Conservation (phyloP, 2,113 vertebrate species). For the Columba livia region DNA sequence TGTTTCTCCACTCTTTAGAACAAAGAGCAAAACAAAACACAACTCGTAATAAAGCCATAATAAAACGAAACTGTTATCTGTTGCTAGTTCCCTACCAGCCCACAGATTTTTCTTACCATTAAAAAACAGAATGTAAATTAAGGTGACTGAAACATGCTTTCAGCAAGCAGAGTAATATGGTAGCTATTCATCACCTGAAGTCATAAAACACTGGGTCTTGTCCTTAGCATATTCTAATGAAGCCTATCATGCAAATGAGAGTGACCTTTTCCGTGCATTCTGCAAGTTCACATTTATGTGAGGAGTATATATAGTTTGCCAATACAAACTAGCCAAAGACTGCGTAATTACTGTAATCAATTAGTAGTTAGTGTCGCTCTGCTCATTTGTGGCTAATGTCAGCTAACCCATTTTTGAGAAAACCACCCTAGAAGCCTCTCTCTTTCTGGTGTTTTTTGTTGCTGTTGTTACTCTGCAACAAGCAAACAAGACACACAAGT, state of each 20-base stretch:
- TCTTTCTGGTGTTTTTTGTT: slow-evolving; percentile 57
- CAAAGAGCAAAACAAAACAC: slow-evolving; percentile 45
- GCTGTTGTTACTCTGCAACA: slow-evolving; percentile 70
- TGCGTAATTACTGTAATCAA: slow-evolving; percentile 96
- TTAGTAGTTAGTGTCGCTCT: slow-evolving; percentile 91
- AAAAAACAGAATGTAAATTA: slow-evolving; percentile 90
- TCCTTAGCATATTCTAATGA: slow-evolving; percentile 99
- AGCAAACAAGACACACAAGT: slow-evolving; percentile 48
- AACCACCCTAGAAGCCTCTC: slow-evolving; percentile 72
- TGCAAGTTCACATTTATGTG: slow-evolving; percentile 95
- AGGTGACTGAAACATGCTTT: slow-evolving; percentile 91
- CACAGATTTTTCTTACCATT: slow-evolving; percentile 83
- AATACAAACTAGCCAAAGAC: slow-evolving; percentile 93
- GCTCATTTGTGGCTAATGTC: slow-evolving; percentile 94
- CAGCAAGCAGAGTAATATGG: slow-evolving; percentile 84
- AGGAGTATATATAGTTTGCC: slow-evolving; percentile 88
- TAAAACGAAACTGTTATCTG: slow-evolving; percentile 75
- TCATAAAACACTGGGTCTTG: slow-evolving; percentile 90
- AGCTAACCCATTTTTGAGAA: slow-evolving; percentile 83
- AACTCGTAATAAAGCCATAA: slow-evolving; percentile 43
- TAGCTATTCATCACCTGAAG: slow-evolving; percentile 98
- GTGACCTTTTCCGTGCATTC: slow-evolving; percentile 93
- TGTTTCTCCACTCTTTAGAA: neutral
- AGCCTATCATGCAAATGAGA: slow-evolving; percentile 99
- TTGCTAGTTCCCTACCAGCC: slow-evolving; percentile 73